Base-by-base conservation (phyloP, 2,888 invertebrate genomes). In the Stegophylla sp. region DNA sequence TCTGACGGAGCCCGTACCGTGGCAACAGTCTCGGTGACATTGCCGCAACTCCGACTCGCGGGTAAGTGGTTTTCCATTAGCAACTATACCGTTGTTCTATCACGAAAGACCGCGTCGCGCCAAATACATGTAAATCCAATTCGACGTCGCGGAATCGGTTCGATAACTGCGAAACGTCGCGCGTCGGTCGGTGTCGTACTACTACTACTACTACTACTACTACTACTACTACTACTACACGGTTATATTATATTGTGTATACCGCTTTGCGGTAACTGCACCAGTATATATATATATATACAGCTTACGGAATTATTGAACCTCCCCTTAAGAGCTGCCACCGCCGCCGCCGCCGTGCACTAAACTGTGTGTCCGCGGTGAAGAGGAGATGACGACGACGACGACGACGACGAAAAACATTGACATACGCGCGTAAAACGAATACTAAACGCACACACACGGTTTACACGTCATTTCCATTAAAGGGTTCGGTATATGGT, bases 41-140 rank as follows among this genome's bases (percentile, higher is more conserved):
- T 13, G 48, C 23, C 13, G 59, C 23, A 59, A 7, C 34, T 5
- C 7, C 64, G 34, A 13, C 13, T 28, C 63, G 15, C 34, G 17
- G 12, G 23, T 7, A 76, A 77, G 77, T 77, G 77, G 67, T 77
- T 77, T 77, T 69, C 67, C 67, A 77, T 77, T 77, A 77, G 28
- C 48, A 41, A 26, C 43, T 34, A 34, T 7, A 5, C 34, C 34
- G 34, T 13, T 5, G 45, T 10, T 28, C 34, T 23, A 26, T 15
- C 48, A n/a, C 20, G 13, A 20, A 28, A 48, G 45, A 61, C 45
- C 45, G 61, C 41, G 43, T 61, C 59, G 45, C 12, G 59, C 73
- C 43, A 61, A 56, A 43, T 67, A 67, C 76, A 76, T 53, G 66
- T 26, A 76, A 56, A 76, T 67, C 56, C 66, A 76, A 76, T 75